Base-by-base conservation (phyloP, 2,888 invertebrate species). In the Diplolepis rosae region DNA sequence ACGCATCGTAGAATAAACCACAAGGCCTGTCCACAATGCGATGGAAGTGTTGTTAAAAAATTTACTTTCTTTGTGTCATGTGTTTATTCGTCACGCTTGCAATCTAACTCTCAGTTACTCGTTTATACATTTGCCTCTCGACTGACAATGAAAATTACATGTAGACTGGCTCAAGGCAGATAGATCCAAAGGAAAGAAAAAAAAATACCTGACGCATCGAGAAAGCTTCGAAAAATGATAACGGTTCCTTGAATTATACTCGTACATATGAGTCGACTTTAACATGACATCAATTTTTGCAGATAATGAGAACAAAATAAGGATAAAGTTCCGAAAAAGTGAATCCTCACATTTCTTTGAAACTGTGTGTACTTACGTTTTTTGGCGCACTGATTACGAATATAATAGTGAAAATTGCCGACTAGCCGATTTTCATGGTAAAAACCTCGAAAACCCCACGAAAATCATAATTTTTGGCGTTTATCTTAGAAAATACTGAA, bases 51-150 rank as follows among this genome's bases (percentile, higher is more conserved):
- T 24, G 35, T 61, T 39, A 61, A 61, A 61, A 35, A 61, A 39
- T 61, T 61, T 61, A 22, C 56, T 35, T 56, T 56, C 56, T 56
- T 56, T 56, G 56, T 56, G 22, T 35, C 24, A 13, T 24, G 61
- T 39, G 35, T 61, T 61, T 61, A 61, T 61, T 39, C 61, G 39
- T n/a, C 24, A 61, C 61, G 39, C n/a, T n/a, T 61, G 13, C 24
- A 6, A 61, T 61, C 61, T 61, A 61, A 61, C 35, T 61, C 61
- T 24, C 61, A 39, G 39, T 61, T 61, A 32, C n/a, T 45, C 52
- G 1, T 15, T 54, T 18, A 6, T 15, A 18, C 30, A 9, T 18
- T 54, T 30, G 28, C 54, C 52, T 35, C 32, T 56, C 35, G 35
- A 22, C 7, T 48, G 2, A 35, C 22, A 56, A 56, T 22, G 56